Base-by-base conservation (phyloP, 2,113 vertebrate genomes). In the Pavo muticus region DNA sequence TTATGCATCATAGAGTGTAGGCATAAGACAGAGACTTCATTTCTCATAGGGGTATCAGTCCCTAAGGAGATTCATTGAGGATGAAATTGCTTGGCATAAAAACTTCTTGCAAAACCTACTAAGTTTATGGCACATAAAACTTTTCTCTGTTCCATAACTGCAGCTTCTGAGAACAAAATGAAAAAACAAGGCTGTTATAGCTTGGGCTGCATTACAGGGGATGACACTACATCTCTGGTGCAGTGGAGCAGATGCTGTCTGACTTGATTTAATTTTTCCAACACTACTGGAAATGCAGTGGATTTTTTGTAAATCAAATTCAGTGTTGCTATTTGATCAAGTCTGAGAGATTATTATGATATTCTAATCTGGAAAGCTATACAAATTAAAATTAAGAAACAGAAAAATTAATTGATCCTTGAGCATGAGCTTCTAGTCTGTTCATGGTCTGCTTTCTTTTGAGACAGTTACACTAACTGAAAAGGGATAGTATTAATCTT, bases 71-170 rank as follows among this genome's bases (percentile, higher is more conserved):
- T 57, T 56, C 19, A 67, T 3, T 54, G 44, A 90, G 32, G 37
- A 17, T 71, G 73, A 95, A 88, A 84, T 64, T 74, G 45, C 74
- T 39, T 30, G 48, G 91, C n/a, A 93, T 74, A 81, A 72, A 88
- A 80, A 32, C 42, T 32, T 60, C 44, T 65, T 54, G 52, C 37
- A 23, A 65, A 70, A 69, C 50, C 77, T 84, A 17, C 47, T 70
- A 90, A 84, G n/a, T 67, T 76, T 72, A 45, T 68, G 64, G 39
- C 42, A 79, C 45, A 80, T 67, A 61, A 87, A 69, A 61, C 39
- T 75, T 79, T n/a, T 40, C 72, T 54, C 73, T 65, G 67, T 61
- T 90, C 47, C 27, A 23, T 56, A 84, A 70, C 21, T 42, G 37
- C n/a, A 56, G n/a, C 57, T 77, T 79, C 57, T 50, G 52, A 86